A percentile compares a stretch with the other conserved stretches of the same genome.
These are phyloP conservation scores for Notothenia coriiceps DNA, from an alignment of 2,113 vertebrate species.

Conservation along the genomic window DNA sequence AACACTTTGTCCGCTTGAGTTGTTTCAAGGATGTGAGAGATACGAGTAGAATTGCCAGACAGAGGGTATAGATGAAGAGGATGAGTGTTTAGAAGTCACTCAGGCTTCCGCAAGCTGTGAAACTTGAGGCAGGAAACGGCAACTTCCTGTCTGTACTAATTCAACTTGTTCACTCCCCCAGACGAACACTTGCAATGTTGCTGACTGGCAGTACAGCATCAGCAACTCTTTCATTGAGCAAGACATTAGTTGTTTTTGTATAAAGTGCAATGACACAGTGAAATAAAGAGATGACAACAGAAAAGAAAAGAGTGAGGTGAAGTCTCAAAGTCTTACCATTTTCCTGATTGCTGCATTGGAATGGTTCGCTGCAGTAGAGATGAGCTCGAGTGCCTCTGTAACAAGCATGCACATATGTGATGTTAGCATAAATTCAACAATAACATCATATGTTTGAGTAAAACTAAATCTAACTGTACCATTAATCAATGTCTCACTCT, in stretches of 20 bases:
- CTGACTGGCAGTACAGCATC: slow-evolving; percentile 42
- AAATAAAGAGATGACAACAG: background rate
- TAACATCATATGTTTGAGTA: background rate
- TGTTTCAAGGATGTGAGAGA: slow-evolving; percentile 38
- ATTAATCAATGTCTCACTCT: background rate
- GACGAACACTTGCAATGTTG: slow-evolving; percentile 32
- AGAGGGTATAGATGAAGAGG: slow-evolving; percentile 41
- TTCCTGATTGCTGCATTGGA: slow-evolving; percentile 97
- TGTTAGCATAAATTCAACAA: slow-evolving; percentile 9
- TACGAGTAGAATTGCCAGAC: slow-evolving; percentile 14
- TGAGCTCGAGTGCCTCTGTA: slow-evolving; percentile 96
- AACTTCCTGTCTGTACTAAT: slow-evolving; percentile 78
- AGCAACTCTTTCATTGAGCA: slow-evolving; percentile 43
- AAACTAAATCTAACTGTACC: background rate
- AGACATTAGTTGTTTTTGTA: slow-evolving; percentile 8
- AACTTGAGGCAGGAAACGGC: slow-evolving; percentile 78
- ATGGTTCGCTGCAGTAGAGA: slow-evolving; percentile 96
- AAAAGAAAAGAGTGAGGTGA: background rate
- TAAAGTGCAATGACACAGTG: slow-evolving; percentile 10
- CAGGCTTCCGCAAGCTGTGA: slow-evolving; percentile 54
- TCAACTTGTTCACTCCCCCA: slow-evolving; percentile 36
- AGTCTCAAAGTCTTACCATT: slow-evolving; percentile 86
- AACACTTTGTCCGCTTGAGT: slow-evolving; percentile 2
- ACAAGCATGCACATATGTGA: slow-evolving; percentile 39
- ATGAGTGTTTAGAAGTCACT: slow-evolving; percentile 37